Conservation (phyloP, 2,888 invertebrate species). For the Tetranychus truncatus region DNA sequence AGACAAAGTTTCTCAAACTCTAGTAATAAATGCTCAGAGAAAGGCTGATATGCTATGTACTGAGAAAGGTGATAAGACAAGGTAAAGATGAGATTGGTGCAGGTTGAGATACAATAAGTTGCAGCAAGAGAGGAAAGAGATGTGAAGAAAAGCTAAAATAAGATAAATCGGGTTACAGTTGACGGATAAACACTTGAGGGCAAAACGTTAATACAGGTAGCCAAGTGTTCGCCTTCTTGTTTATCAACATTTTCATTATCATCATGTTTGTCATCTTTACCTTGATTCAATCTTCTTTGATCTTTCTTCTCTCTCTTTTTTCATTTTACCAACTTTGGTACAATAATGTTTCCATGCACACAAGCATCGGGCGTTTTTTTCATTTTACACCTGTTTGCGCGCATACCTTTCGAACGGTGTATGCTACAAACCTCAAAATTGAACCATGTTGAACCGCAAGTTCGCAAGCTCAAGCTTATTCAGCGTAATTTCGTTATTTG, state of each 20-base stretch:
- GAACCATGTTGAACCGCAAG: too few species aligned
- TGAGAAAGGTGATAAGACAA: neutral
- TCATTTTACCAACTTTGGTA: too few species aligned
- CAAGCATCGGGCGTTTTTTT: too few species aligned
- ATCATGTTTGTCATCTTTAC: neutral
- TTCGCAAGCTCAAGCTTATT: too few species aligned
- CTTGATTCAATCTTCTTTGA: neutral
- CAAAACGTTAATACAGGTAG: neutral
- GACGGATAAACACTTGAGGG: neutral
- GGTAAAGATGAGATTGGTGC: neutral
- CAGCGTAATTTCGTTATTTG: too few species aligned
- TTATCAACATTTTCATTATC: neutral
- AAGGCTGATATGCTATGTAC: neutral
- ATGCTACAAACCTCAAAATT: too few species aligned
- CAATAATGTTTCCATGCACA: too few species aligned
- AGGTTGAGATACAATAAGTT: neutral
- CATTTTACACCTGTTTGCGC: too few species aligned
- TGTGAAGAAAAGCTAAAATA: neutral
- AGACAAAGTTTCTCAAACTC: too few species aligned
- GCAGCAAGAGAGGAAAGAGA: neutral
- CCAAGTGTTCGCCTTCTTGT: neutral
- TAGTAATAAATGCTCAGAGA: too few species aligned
- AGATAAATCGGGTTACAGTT: neutral
- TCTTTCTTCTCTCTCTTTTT: too few species aligned
- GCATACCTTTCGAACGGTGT: too few species aligned